Evolutionary conservation across 2,888 invertebrate genomes (phyloP), one percentile per base, ranked within the genome.

Genomic region (Nemoura dubitans): DNA sequence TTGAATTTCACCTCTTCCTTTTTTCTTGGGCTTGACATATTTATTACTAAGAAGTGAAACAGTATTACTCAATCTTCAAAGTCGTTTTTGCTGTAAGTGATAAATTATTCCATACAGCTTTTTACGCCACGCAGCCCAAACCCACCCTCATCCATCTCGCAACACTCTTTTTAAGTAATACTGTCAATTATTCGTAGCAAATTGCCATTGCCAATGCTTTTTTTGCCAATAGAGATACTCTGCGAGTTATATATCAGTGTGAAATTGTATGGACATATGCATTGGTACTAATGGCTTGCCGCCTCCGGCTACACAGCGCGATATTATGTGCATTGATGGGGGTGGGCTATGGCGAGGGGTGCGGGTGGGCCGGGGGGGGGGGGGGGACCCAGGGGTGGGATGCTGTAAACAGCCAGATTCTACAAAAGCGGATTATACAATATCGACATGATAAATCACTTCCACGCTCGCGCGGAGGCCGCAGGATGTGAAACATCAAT

Each of bases 381-480:
- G 36, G 82, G 28, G 16, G 30, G n/a, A 29, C 16, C 29, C 26
- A 42, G 83, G 83, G 42, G 83, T 83, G 83, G n/a, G n/a, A 42
- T 42, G 26, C 43, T 30, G 83, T 83, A 83, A 83, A 83, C 83
- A 83, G 83, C 42, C 30, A 83, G 42, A 83, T 43, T 42, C 42
- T 42, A 43, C 43, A 83, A 30, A 83, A 83, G 43, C 42, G 26
- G 42, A 83, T 36, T 43, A 43, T 83, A 42, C 43, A n/a, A 21
- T 83, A 83, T 83, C 83, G 83, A 83, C 42, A 43, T 26, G 83
- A 83, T 83, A 83, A 83, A 83, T 83, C 83, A 83, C 81, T 83
- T 43, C 42, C 83, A 78, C 42, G 83, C 5, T 83, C 83, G 42
- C 21, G 78, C 27, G 10, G 78, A n/a, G 26, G 42, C 26, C 42